Percentiles rank a stretch among this genome's conserved stretches.
These are phyloP conservation scores for Paraescarpia echinospica DNA, from an alignment of 1,140 invertebrate species.

Conservation along the genomic window DNA sequence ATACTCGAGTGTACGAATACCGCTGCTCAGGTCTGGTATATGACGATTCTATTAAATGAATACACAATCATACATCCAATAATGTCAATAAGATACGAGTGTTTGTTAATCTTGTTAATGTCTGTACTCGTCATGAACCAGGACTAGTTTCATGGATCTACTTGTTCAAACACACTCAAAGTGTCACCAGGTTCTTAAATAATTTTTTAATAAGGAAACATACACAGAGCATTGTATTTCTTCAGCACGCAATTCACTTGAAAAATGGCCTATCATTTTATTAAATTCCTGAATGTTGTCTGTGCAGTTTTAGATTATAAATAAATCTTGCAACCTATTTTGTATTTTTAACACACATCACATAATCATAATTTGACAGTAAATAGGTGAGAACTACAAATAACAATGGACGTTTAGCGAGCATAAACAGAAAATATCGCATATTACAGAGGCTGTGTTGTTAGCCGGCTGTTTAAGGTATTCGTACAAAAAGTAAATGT, in stretches of 20 bases:
- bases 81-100: too few species aligned
- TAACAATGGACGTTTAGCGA: not conserved
- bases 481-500: not conserved
- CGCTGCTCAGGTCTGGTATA: too few species aligned
- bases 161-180: not conserved
- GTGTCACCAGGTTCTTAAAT: not conserved
- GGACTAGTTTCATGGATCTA: not conserved
- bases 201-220: not conserved
- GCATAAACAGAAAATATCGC: not conserved
- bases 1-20: too few species aligned
- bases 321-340: not conserved
- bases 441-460: not conserved
- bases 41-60: too few species aligned
- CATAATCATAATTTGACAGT: not conserved
- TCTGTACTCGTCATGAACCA: not conserved
- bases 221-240: not conserved
- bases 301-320: not conserved
- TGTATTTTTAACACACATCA: not conserved
- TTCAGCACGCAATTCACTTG: not conserved
- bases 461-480: not conserved
- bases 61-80: too few species aligned
- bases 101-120: too few species aligned
- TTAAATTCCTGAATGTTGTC: not conserved
- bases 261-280: not conserved
- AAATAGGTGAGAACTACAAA: not conserved